These are phyloP conservation scores for Elgaria multicarinata DNA, from an alignment of 2,113 vertebrate genomes.

Conservation along the genomic window DNA sequence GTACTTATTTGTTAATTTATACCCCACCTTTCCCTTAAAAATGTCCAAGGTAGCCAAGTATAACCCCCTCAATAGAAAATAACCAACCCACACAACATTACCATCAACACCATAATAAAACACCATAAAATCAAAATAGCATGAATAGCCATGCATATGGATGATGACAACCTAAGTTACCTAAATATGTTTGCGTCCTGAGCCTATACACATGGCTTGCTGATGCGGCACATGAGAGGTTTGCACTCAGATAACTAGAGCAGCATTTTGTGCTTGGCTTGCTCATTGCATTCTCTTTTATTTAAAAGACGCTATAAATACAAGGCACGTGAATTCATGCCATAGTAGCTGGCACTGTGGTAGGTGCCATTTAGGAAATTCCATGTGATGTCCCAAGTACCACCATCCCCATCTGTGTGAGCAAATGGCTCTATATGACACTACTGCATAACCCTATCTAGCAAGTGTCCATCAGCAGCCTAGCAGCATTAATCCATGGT, in stretches of 20 bases:
- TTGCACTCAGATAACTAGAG: neutral
- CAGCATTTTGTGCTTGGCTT: neutral
- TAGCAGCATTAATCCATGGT: neutral
- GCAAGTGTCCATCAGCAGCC: neutral
- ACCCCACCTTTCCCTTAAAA: neutral
- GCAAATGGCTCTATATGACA: neutral
- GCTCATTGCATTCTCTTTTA: neutral
- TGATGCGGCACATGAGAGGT: neutral
- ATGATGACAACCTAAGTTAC: neutral
- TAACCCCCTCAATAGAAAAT: neutral
- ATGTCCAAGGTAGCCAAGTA: neutral
- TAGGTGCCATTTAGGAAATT: neutral
- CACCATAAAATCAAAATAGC: neutral
- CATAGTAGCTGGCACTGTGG: neutral
- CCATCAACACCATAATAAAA: too few species aligned
- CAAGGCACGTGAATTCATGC: neutral
- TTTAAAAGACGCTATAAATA: neutral
- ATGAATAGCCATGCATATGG: neutral
- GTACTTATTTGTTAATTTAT: neutral
- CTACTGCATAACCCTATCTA: neutral
- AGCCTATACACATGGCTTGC: neutral
- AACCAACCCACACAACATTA: neutral
- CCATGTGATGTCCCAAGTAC: neutral
- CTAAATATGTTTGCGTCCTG: neutral
- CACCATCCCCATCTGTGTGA: neutral